Evolutionary conservation across 2,113 vertebrate species (phyloP), one percentile per base, ranked within the genome.

Genomic region (Turdus rufiventris): DNA sequence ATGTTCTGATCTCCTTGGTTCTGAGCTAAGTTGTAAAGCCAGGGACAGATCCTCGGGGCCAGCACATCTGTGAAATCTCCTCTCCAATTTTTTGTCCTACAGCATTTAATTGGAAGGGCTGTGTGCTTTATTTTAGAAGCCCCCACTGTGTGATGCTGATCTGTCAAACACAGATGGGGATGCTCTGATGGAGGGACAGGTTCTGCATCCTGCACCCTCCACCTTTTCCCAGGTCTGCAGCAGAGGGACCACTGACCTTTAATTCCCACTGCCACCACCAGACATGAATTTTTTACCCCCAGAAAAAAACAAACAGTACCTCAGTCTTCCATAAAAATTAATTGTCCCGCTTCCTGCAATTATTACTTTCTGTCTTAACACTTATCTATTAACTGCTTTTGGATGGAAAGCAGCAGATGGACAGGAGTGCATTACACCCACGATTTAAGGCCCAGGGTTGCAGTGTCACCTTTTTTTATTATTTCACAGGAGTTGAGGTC

Each of bases 341-440:
- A 95, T 90, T 85, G 34, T 62, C 92, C 53, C 36, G 29, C 91
- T 96, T 96, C 96, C 94, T 93, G 91, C 88, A 91, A 94, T 96
- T 82, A 86, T 31, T 67, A 58, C 72, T 73, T 91, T 93, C 66
- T 78, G 31, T 85, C 77, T 71, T 85, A 85, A 72, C 87, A 48
- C 93, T 92, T 81, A 75, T 89, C 90, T 91, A 61, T 91, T 81
- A 96, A 94, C 96, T 93, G 72, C 83, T 88, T 72, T 76, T 42
- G 91, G 88, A 48, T 91, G 81, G 65, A 86, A 53, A 65, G 74
- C 82, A 91, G 84, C 85, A 94, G 91, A 82, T 40, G 88, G 94
- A 28, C 68, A 53, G 77, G 56, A 56, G 85, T 12, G 33, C 73
- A 67, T 91, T 83, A 14, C 61, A 67, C 20, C 24, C 26, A 4